Percentiles rank a stretch among this genome's conserved stretches.
Conservation (phyloP, 2,113 vertebrate species). For the rabbit (Oryctolagus cuniculus) region mOryCun1.1 NC_091434.1:80629001-80629500, state of each 20-base stretch:
- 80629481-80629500: not conserved
- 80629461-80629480: not conserved
- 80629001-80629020: not conserved
- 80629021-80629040: not conserved
- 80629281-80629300: not conserved
- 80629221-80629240: not conserved
- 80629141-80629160: not conserved
- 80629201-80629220: not conserved
- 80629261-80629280: not conserved
- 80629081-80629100: not conserved
- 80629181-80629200: not conserved
- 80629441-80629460: not conserved
- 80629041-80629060: not conserved
- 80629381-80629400: not conserved
- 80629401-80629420: not conserved
- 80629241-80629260: not conserved
- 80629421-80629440: not conserved
- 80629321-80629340: not conserved
- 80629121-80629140: not conserved
- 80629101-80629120: slow-evolving; percentile 22
- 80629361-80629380: not conserved
- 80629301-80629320: not conserved
- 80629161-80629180: not conserved
- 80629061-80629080: not conserved
- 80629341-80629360: not conserved